Evolutionary conservation across 2,797 vertebrate species (phyloP), one percentile per base, ranked within the genome.

Genomic region (Hylomyscus alleni): DNA sequence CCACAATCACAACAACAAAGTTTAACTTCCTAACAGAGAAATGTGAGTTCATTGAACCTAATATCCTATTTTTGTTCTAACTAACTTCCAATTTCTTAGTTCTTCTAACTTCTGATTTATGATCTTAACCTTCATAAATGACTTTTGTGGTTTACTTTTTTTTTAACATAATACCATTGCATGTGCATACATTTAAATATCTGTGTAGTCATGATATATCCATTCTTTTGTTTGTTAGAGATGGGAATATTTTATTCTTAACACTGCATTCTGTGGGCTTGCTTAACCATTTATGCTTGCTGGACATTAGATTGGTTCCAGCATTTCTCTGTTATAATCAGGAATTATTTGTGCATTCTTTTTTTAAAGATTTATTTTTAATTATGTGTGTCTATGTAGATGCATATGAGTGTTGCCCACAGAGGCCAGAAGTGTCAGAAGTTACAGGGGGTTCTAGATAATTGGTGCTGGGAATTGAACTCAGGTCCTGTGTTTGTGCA

Each of bases 311-410:
- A 65, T 94, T 91, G 58, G 67, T 84, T n/a, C n/a, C 3, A 15
- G 0, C 65, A 73, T 94, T 93, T 94, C 77, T 93, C 24, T 93
- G 8, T 62, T 90, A n/a, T 40, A 60, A 78, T n/a, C 26, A 97
- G 62, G 56, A 95, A 73, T 82, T 95, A 93, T 75, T 94, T 90
- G 40, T 72, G 78, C 90, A 83, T 93, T 89, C 31, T n/a, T n/a
- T 37, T 77, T 62, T 62, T 62, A 3, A 34, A 82, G 58, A 47
- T 47, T 13, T 65, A 44, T 44, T 47, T 84, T 65, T 83, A 47
- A 65, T 31, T 47, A 10, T 60, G 82, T 84, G 29, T 65, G 40
- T 84, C 37, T 47, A 4, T 83, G 82, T 65, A 65, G 60, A 47
- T 65, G 17, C 17, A 22, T 60, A 83, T 84, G 60, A 60, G 10